Percentiles rank a stretch among this genome's conserved stretches.
Conservation (phyloP, 2,888 invertebrate genomes). For the Epiblema foenella region DNA sequence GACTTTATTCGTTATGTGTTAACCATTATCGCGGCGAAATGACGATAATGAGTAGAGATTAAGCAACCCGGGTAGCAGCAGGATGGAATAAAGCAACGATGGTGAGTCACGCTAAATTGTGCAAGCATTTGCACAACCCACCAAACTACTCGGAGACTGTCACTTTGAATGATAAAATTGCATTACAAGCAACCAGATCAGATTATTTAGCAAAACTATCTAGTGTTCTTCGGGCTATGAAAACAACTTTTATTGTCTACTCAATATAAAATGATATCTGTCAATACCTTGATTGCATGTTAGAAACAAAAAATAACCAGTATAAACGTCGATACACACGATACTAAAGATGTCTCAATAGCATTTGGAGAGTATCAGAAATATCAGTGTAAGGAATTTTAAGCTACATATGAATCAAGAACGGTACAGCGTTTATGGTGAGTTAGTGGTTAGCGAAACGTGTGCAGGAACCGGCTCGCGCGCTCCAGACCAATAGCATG, state of each 20-base stretch:
- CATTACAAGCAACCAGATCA: conserved; percentile 52
- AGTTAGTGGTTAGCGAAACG: conserved; percentile 40
- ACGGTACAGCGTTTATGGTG: conserved; percentile 28
- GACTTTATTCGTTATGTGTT: conserved; percentile 26
- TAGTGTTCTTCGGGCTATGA: neutral
- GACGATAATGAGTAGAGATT: conserved; percentile 66
- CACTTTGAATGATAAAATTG: conserved; percentile 57
- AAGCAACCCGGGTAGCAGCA: conserved; percentile 61
- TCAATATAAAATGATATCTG: too few relatives aligned
- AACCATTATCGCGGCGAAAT: conserved; percentile 49
- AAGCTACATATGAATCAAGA: conserved; percentile 2
- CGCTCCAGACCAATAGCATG: conserved; percentile 60
- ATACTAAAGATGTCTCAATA: neutral
- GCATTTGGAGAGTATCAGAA: neutral
- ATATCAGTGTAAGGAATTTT: neutral
- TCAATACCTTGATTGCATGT: too few relatives aligned
- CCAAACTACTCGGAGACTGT: conserved; percentile 60
- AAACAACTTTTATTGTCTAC: neutral
- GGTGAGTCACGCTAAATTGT: conserved; percentile 75
- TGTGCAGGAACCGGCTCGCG: conserved; percentile 56
- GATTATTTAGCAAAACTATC: conserved; percentile 41
- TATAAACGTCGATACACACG: neutral
- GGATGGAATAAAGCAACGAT: conserved; percentile 68
- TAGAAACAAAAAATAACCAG: too few relatives aligned
- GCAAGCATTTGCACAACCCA: conserved; percentile 75